Base-by-base conservation (phyloP, 2,113 vertebrate species). In the Phodopus roborovskii region DNA sequence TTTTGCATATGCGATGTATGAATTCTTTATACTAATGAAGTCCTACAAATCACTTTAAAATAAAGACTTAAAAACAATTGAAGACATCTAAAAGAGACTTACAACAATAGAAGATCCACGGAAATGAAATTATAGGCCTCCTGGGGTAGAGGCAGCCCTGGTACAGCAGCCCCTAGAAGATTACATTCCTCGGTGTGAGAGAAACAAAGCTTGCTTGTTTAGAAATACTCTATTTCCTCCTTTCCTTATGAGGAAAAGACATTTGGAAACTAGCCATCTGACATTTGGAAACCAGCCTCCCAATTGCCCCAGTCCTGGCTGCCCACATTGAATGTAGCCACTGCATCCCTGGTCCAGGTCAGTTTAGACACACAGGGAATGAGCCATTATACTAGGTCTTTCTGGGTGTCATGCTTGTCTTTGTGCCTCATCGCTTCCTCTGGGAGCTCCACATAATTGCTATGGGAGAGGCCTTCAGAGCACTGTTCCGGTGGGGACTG, bases 171-270 rank as follows among this genome's bases (percentile, higher is more conserved):
- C 22, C 6, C 42, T 24, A 45, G 48, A 82, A 50, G 11, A 30
- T 68, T 48, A 77, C 10, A 36, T 84, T 91, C 84, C 19, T n/a
- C 30, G 84, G 84, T 39, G 62, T 83, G 28, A 66, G 66, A 90
- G 96, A 89, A 73, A 79, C 71, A 75, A 90, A 84, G 36, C 53
- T 79, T 74, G 53, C 42, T 86, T 90, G 90, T 28, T 85, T n/a
- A 86, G 82, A 93, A 93, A 78, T 20, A 42, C 9, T 90, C 45
- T 88, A 68, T 89, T 87, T 89, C 84, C 42, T 74, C n/a, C 39
- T 87, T 92, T 89, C 62, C 36, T 90, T 83, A 45, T 48, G 60
- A 22, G 39, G 71, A 50, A 85, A 36, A 88, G n/a, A 74, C 70
- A 20, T 33, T 81, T 53, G 85, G 93, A 71, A 66, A 71, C 33